phyloP scores from a whole-genome alignment of 35 echinoderm and acorn worm species.

The Holothuria glaberrima region DNA sequence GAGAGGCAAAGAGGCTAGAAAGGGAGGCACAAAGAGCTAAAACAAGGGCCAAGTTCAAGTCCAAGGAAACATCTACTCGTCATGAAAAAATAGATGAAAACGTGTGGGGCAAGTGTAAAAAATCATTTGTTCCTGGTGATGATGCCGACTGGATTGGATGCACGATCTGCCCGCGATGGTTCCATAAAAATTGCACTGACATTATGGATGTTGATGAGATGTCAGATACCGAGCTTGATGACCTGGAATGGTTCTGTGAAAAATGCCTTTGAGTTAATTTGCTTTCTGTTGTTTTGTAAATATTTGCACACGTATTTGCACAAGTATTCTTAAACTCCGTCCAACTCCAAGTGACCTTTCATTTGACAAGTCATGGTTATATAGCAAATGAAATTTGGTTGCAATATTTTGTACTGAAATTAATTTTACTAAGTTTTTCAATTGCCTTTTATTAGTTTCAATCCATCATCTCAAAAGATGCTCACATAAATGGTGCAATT shows the following conservation, averaged over 20 bases:
- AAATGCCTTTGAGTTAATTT: no score
- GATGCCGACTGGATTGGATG: background rate
- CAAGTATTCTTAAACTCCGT: no score
- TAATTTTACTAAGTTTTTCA: no score
- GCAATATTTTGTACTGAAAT: background rate
- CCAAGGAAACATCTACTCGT: background rate
- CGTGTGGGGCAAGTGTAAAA: background rate
- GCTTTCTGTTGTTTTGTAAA: no score
- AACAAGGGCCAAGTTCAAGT: background rate
- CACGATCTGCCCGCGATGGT: background rate
- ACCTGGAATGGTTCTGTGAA: background rate
- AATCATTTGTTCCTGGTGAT: background rate
- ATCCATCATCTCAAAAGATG: no score
- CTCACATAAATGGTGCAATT: no score
- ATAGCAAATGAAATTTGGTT: background rate
- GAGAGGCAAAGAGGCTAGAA: background rate
- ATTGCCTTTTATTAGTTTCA: no score
- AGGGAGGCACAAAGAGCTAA: background rate
- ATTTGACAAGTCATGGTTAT: background rate
- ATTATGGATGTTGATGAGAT: background rate
- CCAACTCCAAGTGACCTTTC: no score
- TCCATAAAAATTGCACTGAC: constrained; percentile 8
- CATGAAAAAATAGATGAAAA: background rate
- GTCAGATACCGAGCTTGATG: background rate
- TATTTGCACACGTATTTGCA: no score